Conservation (phyloP, 1,140 invertebrate genomes). For the Mamestra configurata region DNA sequence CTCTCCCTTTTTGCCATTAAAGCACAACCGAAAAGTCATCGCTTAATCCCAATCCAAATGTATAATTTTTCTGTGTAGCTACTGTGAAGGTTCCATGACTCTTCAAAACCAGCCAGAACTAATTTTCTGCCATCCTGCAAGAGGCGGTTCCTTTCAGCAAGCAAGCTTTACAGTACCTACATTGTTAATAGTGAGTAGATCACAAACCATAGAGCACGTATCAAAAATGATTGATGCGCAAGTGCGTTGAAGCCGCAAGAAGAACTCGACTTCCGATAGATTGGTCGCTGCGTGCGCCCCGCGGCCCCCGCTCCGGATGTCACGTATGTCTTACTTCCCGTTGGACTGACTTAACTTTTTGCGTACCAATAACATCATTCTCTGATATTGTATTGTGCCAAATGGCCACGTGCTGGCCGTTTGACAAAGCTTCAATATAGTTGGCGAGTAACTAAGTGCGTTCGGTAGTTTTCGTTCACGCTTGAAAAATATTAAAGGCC, state of each 20-base stretch:
- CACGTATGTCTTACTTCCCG: conserved; percentile 80
- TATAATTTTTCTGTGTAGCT: neutral
- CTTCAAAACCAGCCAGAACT: too few species aligned
- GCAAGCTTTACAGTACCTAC: too few species aligned
- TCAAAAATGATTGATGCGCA: conserved; percentile 37
- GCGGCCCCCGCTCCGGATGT: conserved; percentile 70
- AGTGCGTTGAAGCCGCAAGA: conserved; percentile 60
- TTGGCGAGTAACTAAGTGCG: neutral
- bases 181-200: conserved; percentile 3
- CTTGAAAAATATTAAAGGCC: too few species aligned
- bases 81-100: neutral
- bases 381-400: conserved; percentile 25
- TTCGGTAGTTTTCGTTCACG: neutral
- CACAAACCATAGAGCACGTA: conserved; percentile 10
- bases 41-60: neutral
- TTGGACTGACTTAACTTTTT: conserved; percentile 52
- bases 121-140: neutral
- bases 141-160: too few species aligned
- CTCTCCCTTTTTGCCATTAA: neutral
- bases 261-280: conserved; percentile 71
- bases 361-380: conserved; percentile 42
- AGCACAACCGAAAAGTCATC: neutral
- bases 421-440: neutral
- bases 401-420: conserved; percentile 29
- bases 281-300: conserved; percentile 62